Percentiles rank a stretch among this genome's conserved stretches.
These are phyloP conservation scores for Montifringilla adamsi DNA, from an alignment of 2,113 vertebrate genomes.

Conservation along the genomic window DNA sequence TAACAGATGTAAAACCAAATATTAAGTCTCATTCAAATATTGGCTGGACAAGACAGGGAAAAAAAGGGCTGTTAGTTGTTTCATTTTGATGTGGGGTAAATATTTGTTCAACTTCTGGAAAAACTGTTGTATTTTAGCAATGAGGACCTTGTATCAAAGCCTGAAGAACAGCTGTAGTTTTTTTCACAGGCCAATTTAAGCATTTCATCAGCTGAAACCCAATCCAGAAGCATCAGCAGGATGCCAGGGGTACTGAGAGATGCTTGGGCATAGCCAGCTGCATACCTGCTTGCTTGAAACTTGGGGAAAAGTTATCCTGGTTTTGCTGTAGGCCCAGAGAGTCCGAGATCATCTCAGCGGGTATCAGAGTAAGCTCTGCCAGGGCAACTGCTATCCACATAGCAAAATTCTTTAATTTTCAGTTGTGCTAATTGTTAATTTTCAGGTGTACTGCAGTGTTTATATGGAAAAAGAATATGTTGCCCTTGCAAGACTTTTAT, in stretches of 20 bases:
- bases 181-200: neutral
- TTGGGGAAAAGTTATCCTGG: neutral
- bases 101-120: neutral
- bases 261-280: neutral
- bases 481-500: neutral
- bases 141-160: neutral
- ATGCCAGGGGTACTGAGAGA: neutral
- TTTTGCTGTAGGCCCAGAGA: neutral
- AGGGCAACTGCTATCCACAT: neutral
- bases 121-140: neutral
- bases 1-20: neutral
- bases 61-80: fast-evolving
- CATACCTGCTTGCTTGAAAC: neutral
- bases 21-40: neutral
- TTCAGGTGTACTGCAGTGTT: neutral
- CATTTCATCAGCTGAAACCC: neutral
- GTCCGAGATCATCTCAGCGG: neutral
- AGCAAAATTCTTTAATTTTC: neutral
- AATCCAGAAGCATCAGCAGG: neutral
- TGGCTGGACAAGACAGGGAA: neutral
- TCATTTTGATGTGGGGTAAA: neutral
- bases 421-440: neutral
- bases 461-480: neutral
- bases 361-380: neutral
- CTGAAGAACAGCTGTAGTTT: neutral